These are phyloP conservation scores for Orchestia grillus DNA, from an alignment of 1,140 invertebrate species.

Conservation along the genomic window DNA sequence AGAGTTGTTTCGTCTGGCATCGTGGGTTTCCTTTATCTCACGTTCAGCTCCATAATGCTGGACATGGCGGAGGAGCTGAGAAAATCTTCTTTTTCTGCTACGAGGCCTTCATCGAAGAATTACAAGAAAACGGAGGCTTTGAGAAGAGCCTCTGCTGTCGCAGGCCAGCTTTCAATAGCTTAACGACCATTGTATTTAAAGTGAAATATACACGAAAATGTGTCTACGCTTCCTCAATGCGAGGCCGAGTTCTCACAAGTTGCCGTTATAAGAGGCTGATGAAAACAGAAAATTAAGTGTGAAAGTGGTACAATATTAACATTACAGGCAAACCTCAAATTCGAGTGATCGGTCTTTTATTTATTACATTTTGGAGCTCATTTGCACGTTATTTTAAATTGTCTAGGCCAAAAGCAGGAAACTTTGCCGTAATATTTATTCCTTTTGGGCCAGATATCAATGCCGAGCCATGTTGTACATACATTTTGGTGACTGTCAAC, in stretches of 20 bases:
- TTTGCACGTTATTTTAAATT: neutral
- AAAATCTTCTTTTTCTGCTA: too few relatives aligned
- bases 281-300: neutral
- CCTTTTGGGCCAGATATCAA: neutral
- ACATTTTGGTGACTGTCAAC: neutral
- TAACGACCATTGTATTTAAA: too few relatives aligned
- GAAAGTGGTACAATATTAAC: neutral
- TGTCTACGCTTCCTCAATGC: neutral
- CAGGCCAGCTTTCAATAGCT: too few relatives aligned
- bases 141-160: too few relatives aligned
- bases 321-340: neutral
- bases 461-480: neutral
- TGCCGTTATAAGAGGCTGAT: neutral
- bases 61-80: too few relatives aligned
- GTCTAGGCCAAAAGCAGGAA: neutral
- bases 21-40: too few relatives aligned
- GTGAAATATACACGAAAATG: neutral
- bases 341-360: neutral
- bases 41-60: too few relatives aligned
- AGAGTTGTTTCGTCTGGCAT: too few relatives aligned
- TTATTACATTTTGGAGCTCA: neutral
- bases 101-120: too few relatives aligned
- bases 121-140: too few relatives aligned
- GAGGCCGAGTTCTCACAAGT: neutral
- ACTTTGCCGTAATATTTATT: neutral